phyloP scores from a whole-genome alignment of 2,113 vertebrate genomes.

The Asarcornis scutulata region DNA sequence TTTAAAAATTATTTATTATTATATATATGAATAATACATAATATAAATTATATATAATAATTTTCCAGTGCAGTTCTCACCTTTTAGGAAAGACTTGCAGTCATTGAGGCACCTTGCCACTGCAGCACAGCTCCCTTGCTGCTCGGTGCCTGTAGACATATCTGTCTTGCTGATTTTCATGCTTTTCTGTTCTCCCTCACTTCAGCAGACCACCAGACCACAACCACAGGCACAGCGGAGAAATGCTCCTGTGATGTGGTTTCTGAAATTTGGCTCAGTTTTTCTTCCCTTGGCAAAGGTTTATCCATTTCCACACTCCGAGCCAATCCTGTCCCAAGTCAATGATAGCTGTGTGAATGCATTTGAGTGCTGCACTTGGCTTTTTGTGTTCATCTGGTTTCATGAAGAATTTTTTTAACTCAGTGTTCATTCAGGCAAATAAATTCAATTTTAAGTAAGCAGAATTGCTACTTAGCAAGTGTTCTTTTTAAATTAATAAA shows the following conservation, averaged over 20 bases:
- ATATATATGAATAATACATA: too few species aligned
- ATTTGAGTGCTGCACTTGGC: neutral
- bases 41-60: too few species aligned
- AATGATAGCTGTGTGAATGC: neutral
- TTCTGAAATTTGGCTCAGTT: conserved; percentile 31
- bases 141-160: neutral
- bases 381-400: conserved; percentile 2
- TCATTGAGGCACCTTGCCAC: neutral
- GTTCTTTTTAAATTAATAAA: neutral
- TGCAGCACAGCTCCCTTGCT: neutral
- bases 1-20: too few species aligned
- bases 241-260: conserved; percentile 41
- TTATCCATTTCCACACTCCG: neutral
- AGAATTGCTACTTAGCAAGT: neutral
- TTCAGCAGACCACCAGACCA: conserved; percentile 39
- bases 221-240: neutral
- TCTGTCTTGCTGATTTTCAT: neutral
- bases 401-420: neutral
- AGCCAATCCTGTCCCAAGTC: neutral
- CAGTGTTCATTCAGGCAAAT: neutral
- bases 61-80: neutral
- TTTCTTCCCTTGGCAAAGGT: conserved; percentile 10
- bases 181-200: conserved; percentile 1
- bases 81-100: neutral
- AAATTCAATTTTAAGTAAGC: neutral